Conservation (phyloP, 2,797 vertebrate genomes). For the Dallia pectoralis region DNA sequence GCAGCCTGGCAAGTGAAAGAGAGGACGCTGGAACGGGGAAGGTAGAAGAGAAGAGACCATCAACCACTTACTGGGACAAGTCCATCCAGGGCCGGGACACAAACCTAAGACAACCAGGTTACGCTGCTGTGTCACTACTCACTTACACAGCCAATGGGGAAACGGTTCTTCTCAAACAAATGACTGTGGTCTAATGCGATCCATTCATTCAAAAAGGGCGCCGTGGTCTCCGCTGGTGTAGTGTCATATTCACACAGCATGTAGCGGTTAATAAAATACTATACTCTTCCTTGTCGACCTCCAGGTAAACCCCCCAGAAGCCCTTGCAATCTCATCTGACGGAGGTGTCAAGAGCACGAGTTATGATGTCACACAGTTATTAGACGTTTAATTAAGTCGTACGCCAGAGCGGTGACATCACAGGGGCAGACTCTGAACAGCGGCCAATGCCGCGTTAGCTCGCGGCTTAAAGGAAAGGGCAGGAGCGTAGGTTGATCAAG, state of each 20-base stretch:
- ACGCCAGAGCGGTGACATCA: not conserved
- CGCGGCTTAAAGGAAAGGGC: not conserved
- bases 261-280: slow-evolving; percentile 27
- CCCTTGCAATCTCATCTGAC: not conserved
- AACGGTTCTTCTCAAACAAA: slow-evolving; percentile 34
- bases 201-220: not conserved
- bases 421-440: not conserved
- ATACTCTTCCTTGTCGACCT: not conserved
- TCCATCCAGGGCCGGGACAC: slow-evolving; percentile 55
- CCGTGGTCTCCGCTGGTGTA: slow-evolving; percentile 15
- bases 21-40: not conserved
- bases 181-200: slow-evolving; percentile 19
- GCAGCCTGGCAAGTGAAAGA: not conserved
- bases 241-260: not conserved
- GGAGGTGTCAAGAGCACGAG: not conserved
- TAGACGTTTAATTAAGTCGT: not conserved
- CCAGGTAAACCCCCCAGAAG: not conserved
- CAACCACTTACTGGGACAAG: slow-evolving; percentile 42
- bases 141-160: slow-evolving; percentile 45
- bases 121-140: slow-evolving; percentile 48
- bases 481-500: slow-evolving; percentile 6
- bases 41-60: slow-evolving; percentile 41
- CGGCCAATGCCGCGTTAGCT: not conserved
- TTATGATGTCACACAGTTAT: slow-evolving; percentile 2
- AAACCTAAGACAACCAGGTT: slow-evolving; percentile 59